Base-by-base conservation (phyloP, 2,113 vertebrate species). In the Bostrychus sinensis region DNA sequence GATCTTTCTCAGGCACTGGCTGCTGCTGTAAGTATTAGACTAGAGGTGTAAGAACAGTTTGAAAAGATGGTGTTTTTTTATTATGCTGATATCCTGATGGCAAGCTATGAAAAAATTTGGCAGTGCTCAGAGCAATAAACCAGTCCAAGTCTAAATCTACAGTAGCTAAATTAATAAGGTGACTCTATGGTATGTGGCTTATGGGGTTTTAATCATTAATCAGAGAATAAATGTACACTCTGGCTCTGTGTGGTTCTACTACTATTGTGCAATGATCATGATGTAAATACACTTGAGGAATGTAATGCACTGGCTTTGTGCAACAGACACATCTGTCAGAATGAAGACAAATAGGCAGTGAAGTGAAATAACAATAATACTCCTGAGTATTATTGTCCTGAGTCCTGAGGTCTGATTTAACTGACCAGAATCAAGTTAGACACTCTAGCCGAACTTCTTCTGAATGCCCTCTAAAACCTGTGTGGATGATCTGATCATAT, bases 1-100 rank as follows among this genome's bases (percentile, higher is more conserved):
- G 96, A 98, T 63, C 32, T 98, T 7, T 80, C 93, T 22, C 94
- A 96, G 70, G 96, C 95, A 12, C 89, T 98, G 64, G 75, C 75
- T 60, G 91, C 91, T 62, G 94, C 94, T 16, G 96, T 98, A 71
- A 92, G 95, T 90, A 72, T 14, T 37, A 23, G 48, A 63, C 16
- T 17, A 1, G 11, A 9, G 37, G 37, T 14, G 14, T 39, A 4
- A 39, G 37, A 14, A 39, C 11, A 39, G 12, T 14, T 14, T 3
- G 5, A 14, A 39, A 39, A 39, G 12, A 39, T 34, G 37, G 12
- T 4, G 12, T 39, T 4, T 4, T 39, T 39, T 32, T 32, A 32
- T 1, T 2, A 32, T 32, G 5, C 1, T 5, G 8, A 32, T 1
- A 3, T 8, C 30, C 30, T 3, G 8, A 32, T 32, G 5, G 1